These are phyloP conservation scores for Augochlora pura DNA, from an alignment of 1,140 invertebrate genomes.

Conservation along the genomic window DNA sequence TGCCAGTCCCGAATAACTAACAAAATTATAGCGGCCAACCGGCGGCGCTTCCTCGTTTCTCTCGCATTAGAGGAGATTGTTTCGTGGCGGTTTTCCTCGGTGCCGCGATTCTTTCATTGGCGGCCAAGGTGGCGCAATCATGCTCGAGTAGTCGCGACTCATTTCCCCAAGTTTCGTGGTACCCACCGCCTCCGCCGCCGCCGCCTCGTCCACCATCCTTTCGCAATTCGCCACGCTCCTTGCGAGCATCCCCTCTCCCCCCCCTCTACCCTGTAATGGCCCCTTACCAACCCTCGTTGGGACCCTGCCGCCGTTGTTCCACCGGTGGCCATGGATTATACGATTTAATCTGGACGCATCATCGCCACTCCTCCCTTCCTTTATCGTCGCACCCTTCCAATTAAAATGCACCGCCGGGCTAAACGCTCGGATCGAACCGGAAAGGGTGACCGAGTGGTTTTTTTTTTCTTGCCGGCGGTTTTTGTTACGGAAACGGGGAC, in stretches of 20 bases:
- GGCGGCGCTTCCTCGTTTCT: neutral
- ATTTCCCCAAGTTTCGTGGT: slow-evolving; percentile 53
- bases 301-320: slow-evolving; percentile 59
- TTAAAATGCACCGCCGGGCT: slow-evolving; percentile 52
- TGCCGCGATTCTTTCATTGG: neutral
- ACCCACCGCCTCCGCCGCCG: neutral
- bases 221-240: slow-evolving; percentile 30
- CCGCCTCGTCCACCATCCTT: slow-evolving; percentile 22
- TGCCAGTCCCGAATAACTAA: slow-evolving; percentile 70
- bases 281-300: slow-evolving; percentile 53
- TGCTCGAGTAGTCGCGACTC: slow-evolving; percentile 8
- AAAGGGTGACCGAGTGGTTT: neutral
- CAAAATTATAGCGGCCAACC: slow-evolving; percentile 67
- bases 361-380: slow-evolving; percentile 25
- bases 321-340: slow-evolving; percentile 57
- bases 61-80: slow-evolving; percentile 14
- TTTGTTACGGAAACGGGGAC: neutral
- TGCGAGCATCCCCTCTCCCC: slow-evolving; percentile 64
- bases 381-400: slow-evolving; percentile 40
- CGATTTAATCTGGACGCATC: slow-evolving; percentile 63
- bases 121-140: slow-evolving; percentile 18
- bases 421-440: neutral
- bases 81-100: slow-evolving; percentile 35
- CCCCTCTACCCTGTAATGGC: slow-evolving; percentile 71
- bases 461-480: neutral